Evolutionary conservation across 1,140 invertebrate species (phyloP).

Genomic region (Sipha flava): DNA sequence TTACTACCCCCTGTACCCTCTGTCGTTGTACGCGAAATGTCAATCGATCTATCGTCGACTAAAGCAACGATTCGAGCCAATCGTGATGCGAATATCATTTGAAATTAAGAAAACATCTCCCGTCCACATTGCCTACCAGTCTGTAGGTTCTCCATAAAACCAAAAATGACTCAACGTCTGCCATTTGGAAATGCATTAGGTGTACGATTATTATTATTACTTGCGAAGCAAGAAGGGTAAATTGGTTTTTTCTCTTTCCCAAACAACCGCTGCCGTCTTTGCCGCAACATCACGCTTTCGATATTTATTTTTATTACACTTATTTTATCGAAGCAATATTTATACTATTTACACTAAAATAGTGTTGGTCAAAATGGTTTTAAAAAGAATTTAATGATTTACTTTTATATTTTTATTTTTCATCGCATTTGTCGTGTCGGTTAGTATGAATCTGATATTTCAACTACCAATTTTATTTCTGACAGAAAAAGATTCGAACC

Average conservation of each 20-base stretch:
- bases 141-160: background rate
- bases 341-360: too few relatives aligned
- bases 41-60: background rate
- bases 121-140: too few relatives aligned
- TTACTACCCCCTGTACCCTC: too few relatives aligned
- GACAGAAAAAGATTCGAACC: too few relatives aligned
- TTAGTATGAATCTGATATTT: too few relatives aligned
- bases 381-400: background rate
- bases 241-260: background rate
- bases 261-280: background rate
- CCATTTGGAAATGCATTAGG: constrained; percentile 2
- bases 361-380: background rate
- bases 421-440: background rate
- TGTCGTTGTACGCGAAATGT: too few relatives aligned
- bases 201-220: background rate
- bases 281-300: background rate
- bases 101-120: background rate
- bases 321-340: too few relatives aligned
- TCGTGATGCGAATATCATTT: background rate
- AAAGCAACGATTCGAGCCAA: background rate
- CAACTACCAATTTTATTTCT: too few relatives aligned
- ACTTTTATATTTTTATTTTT: background rate
- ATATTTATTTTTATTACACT: too few relatives aligned
- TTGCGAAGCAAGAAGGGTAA: background rate
- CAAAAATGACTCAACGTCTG: background rate